A percentile compares a stretch with the other conserved stretches of the same genome.
phyloP scores from a whole-genome alignment of 2,113 vertebrate genomes.

The Prinia subflava region DNA sequence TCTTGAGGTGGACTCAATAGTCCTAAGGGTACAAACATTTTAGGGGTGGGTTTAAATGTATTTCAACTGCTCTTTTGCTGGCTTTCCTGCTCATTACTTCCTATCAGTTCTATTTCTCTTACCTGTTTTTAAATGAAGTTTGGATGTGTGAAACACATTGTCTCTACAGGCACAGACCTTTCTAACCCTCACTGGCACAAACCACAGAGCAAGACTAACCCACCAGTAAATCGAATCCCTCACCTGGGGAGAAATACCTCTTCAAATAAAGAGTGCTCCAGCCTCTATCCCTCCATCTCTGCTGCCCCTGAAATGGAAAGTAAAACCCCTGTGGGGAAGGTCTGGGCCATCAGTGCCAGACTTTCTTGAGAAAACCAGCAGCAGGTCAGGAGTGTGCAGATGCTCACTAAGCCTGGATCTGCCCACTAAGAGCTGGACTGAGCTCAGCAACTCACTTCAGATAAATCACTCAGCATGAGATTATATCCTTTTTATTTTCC shows the following conservation, averaged over 20 bases:
- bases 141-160: background rate
- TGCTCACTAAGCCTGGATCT: background rate
- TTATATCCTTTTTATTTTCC: background rate
- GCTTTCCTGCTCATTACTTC: background rate
- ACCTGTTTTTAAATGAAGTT: background rate
- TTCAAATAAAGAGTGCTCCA: background rate
- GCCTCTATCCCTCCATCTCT: background rate
- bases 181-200: background rate
- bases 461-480: background rate
- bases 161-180: background rate
- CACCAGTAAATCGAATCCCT: background rate
- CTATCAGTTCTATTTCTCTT: background rate
- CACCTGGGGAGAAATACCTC: background rate
- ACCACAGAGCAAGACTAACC: background rate
- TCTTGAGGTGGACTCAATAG: background rate
- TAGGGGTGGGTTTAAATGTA: background rate
- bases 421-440: background rate
- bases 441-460: constrained; percentile 15
- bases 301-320: background rate
- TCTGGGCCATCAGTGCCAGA: background rate
- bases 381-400: background rate
- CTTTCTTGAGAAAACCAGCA: background rate
- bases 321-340: background rate
- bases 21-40: background rate
- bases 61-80: background rate